Evolutionary conservation across 2,888 invertebrate genomes (phyloP), one percentile per base, ranked within the genome.

Genomic region (Drosophila barbarae): DNA sequence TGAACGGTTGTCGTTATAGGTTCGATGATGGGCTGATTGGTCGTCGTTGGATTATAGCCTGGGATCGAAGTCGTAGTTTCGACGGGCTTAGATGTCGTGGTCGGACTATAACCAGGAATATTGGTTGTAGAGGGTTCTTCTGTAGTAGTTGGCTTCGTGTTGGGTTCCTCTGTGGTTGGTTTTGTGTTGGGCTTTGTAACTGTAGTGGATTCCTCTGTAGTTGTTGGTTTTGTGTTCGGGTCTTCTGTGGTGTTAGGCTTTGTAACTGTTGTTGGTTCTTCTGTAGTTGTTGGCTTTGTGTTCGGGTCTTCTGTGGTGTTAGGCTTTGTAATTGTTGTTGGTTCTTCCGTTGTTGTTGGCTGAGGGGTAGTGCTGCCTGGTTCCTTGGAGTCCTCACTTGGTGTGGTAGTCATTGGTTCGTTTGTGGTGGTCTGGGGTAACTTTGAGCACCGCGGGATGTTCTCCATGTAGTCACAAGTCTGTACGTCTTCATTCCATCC

Each of bases 401-500:
- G 57, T 13, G 35, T 44, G 1, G 69, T 55, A 7, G 46, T 46
- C 32, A 54, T 32, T 4, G 54, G 52, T 13, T 56, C 30, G 8
- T 2, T 32, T n/a, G 58, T 60, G 9, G 60, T 60, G 3, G 58
- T 49, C 5, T 44, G 5, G 18, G 82, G 71, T 13, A 64, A 51
- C 10, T 86, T 83, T n/a, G 74, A 74, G 58, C 89, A 89, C 26
- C 86, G 65, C 1, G 85, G 76, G 13, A 88, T 77, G 50, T 88
- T 88, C 4, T 87, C 88, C 8, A 90, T 89, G 79, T 92, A 90
- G 84, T 92, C 92, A 74, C 93, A 94, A 1, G 92, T 91, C 78
- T 92, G 91, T 54, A 91, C 89, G n/a, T 90, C 90, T 79, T 92
- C 91, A 77, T 93, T 93, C 93, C 94, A 94, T n/a, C 91, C 91